phyloP scores from a whole-genome alignment of 2,888 invertebrate genomes.

The Serripes groenlandicus region DNA sequence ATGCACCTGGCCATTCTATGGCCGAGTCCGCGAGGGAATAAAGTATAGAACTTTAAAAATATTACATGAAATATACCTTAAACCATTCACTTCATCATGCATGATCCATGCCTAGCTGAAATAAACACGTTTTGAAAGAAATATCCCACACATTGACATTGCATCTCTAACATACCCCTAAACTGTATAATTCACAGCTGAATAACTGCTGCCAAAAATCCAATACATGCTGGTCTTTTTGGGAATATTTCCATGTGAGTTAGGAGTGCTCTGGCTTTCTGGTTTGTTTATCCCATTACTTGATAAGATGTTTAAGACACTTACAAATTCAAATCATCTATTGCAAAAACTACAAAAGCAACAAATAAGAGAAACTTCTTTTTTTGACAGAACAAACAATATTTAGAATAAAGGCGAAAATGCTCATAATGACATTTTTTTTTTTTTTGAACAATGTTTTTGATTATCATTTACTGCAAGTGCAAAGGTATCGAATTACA shows the following conservation, averaged over 20 bases:
- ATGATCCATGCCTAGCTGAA: conserved; percentile 26
- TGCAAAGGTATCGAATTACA: no score
- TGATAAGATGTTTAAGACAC: no score
- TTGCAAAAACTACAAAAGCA: no score
- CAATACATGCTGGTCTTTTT: conserved; percentile 17
- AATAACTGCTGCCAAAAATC: conserved; percentile 22
- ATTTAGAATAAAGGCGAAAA: no score
- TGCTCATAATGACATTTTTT: no score
- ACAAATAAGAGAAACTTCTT: no score
- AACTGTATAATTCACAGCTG: neutral
- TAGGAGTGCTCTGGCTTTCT: conserved; percentile 7
- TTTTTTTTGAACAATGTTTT: no score
- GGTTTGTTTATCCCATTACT: conserved; percentile 14
- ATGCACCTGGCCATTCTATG: no score
- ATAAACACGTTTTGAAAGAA: neutral
- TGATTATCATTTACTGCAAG: no score
- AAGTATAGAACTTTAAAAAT: neutral
- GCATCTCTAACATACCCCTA: neutral
- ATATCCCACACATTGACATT: neutral
- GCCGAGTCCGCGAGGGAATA: no score
- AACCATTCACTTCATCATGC: conserved; percentile 6
- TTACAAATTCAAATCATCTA: no score
- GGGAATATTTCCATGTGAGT: neutral
- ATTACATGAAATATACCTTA: neutral
- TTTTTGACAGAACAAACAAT: no score